Conservation (phyloP, 2,888 invertebrate genomes). For the Scaptomyza polygonia region DNA sequence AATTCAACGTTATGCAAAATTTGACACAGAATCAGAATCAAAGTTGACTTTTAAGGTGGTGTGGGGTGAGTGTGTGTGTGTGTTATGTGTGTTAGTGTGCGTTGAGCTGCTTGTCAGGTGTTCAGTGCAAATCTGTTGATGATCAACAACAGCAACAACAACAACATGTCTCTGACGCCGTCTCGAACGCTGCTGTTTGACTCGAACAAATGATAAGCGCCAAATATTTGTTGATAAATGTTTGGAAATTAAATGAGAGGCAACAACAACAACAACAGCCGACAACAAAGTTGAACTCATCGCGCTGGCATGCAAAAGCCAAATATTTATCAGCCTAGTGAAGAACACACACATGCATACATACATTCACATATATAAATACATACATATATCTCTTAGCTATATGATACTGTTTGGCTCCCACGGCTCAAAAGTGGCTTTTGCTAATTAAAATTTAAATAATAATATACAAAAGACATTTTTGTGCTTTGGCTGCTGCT, state of each 20-base stretch:
- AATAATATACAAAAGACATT: constrained; percentile 58
- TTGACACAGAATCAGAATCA: constrained; percentile 52
- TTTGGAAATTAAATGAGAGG: constrained; percentile 77
- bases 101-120: constrained; percentile 23
- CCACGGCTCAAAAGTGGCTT: constrained; percentile 51
- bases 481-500: constrained; percentile 22
- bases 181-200: constrained; percentile 49
- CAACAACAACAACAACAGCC: constrained; percentile 50
- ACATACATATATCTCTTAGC: constrained; percentile 7
- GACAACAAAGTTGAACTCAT: constrained; percentile 67
- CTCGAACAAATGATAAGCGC: constrained; percentile 73
- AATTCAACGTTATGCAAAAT: constrained; percentile 47
- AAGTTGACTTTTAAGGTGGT: background rate
- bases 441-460: constrained; percentile 74
- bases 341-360: background rate
- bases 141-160: constrained; percentile 27
- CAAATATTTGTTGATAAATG: constrained; percentile 80
- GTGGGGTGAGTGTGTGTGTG: background rate
- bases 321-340: constrained; percentile 71
- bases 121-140: constrained; percentile 34
- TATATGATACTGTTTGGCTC: constrained; percentile 44
- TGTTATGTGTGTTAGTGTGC: no score
- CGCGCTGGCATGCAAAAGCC: constrained; percentile 74
- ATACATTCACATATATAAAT: no score
- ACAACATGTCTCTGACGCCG: constrained; percentile 8